Percentiles rank a stretch among this genome's conserved stretches.
Conservation (phyloP, 2,797 vertebrate species). For the Sebastes vulpes region DNA sequence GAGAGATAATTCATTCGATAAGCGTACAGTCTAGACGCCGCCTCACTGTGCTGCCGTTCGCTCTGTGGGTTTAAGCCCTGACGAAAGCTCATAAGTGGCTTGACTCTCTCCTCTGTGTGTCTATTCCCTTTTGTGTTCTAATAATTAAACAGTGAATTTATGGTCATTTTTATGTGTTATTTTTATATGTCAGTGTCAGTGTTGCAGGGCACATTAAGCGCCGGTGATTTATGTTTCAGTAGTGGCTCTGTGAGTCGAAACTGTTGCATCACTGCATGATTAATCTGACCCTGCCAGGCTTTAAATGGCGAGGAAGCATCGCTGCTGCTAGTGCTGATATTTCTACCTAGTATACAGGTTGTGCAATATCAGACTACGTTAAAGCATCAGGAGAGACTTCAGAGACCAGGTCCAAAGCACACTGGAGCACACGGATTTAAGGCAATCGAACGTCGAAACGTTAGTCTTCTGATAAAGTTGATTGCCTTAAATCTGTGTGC, state of each 20-base stretch:
- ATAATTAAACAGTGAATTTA: not conserved
- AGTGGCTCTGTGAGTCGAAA: not conserved
- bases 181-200: not conserved
- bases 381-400: not conserved
- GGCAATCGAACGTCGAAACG: not conserved
- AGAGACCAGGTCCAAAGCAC: too few relatives aligned
- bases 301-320: not conserved
- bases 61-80: slow-evolving; percentile 17
- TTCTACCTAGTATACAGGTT: not conserved
- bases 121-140: not conserved
- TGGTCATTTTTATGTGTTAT: not conserved
- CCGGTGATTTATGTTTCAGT: slow-evolving; percentile 1
- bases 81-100: slow-evolving; percentile 16
- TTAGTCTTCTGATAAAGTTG: not conserved
- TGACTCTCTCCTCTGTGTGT: not conserved
- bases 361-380: not conserved
- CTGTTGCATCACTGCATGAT: slow-evolving; percentile 7
- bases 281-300: slow-evolving; percentile 1
- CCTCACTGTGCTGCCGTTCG: slow-evolving; percentile 19
- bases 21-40: slow-evolving; percentile 61
- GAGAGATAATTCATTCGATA: slow-evolving; percentile 59
- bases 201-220: not conserved
- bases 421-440: too few relatives aligned
- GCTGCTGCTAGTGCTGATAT: not conserved
- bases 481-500: not conserved